Conservation (phyloP, 2,797 vertebrate species). For the Danionella dracula region DNA sequence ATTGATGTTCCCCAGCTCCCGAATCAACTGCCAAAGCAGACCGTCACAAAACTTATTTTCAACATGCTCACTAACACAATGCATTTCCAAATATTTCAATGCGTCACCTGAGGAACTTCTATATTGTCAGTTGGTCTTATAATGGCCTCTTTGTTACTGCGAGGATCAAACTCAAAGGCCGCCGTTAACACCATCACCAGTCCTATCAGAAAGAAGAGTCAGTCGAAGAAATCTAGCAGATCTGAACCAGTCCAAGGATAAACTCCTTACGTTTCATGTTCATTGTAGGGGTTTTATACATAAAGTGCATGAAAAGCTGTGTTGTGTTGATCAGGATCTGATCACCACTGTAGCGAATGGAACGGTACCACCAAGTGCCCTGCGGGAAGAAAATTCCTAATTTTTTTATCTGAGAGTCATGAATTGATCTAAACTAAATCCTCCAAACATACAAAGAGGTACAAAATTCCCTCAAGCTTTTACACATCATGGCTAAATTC, state of each 20-base stretch:
- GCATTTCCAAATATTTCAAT: not conserved
- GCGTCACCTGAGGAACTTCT: slow-evolving; percentile 89
- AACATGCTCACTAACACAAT: not conserved
- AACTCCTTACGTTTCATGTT: slow-evolving; percentile 92
- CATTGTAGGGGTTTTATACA: slow-evolving; percentile 98
- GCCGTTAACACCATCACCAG: slow-evolving; percentile 94
- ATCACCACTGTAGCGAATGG: slow-evolving; percentile 95
- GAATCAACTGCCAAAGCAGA: slow-evolving; percentile 78
- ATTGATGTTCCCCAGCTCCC: slow-evolving; percentile 95
- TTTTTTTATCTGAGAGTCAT: too few species aligned
- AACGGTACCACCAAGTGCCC: slow-evolving; percentile 99
- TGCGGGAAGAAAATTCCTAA: slow-evolving; percentile 49
- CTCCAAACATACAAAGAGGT: too few species aligned
- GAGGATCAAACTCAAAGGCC: slow-evolving; percentile 95
- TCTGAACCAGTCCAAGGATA: not conserved
- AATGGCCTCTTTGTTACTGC: slow-evolving; percentile 96
- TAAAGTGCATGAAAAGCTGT: slow-evolving; percentile 97
- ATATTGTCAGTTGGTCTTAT: slow-evolving; percentile 95
- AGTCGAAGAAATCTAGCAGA: not conserved
- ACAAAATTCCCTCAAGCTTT: too few species aligned
- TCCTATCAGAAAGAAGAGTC: slow-evolving; percentile 62
- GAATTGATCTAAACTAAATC: too few species aligned
- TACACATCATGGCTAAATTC: too few species aligned
- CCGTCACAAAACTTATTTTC: too few species aligned
- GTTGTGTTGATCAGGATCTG: slow-evolving; percentile 98